phyloP scores from a whole-genome alignment of 2,113 vertebrate species.

The Tretioscincus oriximinensis region DNA sequence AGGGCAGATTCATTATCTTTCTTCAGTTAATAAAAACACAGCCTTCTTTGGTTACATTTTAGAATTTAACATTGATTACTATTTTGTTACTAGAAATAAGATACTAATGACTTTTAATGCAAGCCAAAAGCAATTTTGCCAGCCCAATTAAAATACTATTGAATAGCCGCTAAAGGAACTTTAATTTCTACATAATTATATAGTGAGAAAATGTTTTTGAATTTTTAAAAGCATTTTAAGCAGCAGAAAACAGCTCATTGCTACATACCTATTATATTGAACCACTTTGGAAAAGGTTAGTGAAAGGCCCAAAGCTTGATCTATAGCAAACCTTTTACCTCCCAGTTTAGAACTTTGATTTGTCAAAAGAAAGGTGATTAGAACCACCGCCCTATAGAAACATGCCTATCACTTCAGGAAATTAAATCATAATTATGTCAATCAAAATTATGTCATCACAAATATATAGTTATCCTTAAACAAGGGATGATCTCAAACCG shows the following conservation, averaged over 20 bases:
- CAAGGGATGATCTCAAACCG: too few relatives aligned
- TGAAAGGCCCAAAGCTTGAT: not conserved
- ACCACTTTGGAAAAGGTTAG: not conserved
- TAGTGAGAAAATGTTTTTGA: slow-evolving; percentile 54
- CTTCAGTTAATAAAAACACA: slow-evolving; percentile 77
- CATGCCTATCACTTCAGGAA: not conserved
- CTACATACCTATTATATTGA: slow-evolving; percentile 36
- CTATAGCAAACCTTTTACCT: not conserved
- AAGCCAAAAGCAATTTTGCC: slow-evolving; percentile 76
- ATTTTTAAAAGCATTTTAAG: slow-evolving; percentile 46
- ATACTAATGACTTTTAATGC: slow-evolving; percentile 72
- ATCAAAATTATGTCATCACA: not conserved
- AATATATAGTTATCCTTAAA: not conserved
- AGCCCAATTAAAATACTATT: slow-evolving; percentile 75
- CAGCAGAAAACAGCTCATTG: slow-evolving; percentile 48
- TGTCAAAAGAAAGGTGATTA: not conserved
- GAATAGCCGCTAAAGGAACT: slow-evolving; percentile 70
- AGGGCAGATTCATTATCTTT: slow-evolving; percentile 76
- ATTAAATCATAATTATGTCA: not conserved
- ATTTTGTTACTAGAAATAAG: slow-evolving; percentile 80
- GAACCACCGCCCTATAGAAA: not conserved
- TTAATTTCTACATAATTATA: slow-evolving; percentile 61
- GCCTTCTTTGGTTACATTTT: slow-evolving; percentile 74
- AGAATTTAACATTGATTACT: slow-evolving; percentile 79
- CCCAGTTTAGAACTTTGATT: not conserved